Evolutionary conservation across 2,888 invertebrate species (phyloP).

Genomic region (Phengaris arion): DNA sequence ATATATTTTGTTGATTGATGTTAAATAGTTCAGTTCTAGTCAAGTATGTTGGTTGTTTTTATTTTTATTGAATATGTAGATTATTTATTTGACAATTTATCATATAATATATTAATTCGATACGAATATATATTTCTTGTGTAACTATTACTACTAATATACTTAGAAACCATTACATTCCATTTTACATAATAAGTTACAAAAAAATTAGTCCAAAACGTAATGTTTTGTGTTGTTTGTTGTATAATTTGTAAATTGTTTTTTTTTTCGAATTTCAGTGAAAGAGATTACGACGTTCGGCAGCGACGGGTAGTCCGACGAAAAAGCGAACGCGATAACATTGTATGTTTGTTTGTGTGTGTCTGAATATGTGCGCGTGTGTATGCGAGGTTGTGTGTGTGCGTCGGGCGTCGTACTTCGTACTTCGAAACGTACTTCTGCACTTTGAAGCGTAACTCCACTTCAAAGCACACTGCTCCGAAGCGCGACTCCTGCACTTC

Average conservation of each 20-base stretch:
- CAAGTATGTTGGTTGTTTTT: no score
- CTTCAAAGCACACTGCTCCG: conserved; percentile 13
- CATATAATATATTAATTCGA: no score
- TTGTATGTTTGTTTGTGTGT: conserved; percentile 37
- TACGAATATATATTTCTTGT: no score
- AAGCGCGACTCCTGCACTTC: conserved; percentile 7
- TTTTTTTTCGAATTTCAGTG: conserved; percentile 56
- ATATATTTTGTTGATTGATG: no score
- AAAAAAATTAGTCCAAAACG: no score
- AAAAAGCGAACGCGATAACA: conserved; percentile 66
- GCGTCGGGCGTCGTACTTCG: conserved; percentile 32
- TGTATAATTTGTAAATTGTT: conserved; percentile 19
- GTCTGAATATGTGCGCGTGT: conserved; percentile 42
- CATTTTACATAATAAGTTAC: no score
- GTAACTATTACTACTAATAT: no score
- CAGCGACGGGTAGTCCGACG: conserved; percentile 61
- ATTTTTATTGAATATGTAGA: no score
- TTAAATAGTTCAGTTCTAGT: no score
- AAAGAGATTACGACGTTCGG: conserved; percentile 72
- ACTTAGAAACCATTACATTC: no score
- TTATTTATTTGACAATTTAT: no score
- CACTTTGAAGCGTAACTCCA: conserved; percentile 12
- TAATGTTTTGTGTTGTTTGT: neutral
- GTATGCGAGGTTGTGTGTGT: conserved; percentile 43
- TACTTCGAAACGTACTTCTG: conserved; percentile 35